Evolutionary conservation across 2,113 vertebrate genomes (phyloP).

Genomic region (Gallinago paraguaiae): DNA sequence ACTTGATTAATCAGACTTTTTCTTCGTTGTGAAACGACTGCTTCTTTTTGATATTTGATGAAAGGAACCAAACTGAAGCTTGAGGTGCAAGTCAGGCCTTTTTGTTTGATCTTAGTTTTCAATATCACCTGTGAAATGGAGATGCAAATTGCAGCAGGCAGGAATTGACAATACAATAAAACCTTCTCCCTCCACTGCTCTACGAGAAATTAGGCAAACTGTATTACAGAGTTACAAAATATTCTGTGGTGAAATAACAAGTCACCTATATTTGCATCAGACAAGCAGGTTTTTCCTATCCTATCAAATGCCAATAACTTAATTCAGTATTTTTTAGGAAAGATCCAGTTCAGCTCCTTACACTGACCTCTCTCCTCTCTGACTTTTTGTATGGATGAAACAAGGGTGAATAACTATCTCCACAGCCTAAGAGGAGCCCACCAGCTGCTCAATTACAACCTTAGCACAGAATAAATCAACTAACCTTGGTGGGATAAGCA

Average conservation of each 20-base stretch:
- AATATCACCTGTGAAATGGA: not conserved
- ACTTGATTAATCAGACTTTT: not conserved
- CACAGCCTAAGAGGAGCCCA: not conserved
- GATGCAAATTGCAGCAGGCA: not conserved
- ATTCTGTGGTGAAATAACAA: not conserved
- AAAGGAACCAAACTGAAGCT: not conserved
- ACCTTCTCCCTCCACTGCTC: not conserved
- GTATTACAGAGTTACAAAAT: not conserved
- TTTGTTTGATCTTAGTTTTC: not conserved
- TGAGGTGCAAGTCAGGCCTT: not conserved
- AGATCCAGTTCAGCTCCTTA: not conserved
- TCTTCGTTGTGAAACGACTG: not conserved
- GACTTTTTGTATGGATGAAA: not conserved
- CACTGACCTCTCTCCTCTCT: not conserved
- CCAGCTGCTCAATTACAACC: not conserved
- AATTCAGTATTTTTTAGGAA: not conserved
- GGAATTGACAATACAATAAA: not conserved
- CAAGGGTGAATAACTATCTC: not conserved
- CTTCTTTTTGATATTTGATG: not conserved
- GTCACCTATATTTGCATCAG: not conserved
- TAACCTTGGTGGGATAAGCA: not conserved
- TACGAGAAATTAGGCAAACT: not conserved
- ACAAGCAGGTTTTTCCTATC: not conserved
- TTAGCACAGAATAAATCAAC: not conserved
- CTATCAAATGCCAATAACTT: not conserved